These are phyloP conservation scores for silkworm (Bombyx mori) DNA, from an alignment of 1,140 invertebrate genomes.

Conservation along the genomic window DNA sequence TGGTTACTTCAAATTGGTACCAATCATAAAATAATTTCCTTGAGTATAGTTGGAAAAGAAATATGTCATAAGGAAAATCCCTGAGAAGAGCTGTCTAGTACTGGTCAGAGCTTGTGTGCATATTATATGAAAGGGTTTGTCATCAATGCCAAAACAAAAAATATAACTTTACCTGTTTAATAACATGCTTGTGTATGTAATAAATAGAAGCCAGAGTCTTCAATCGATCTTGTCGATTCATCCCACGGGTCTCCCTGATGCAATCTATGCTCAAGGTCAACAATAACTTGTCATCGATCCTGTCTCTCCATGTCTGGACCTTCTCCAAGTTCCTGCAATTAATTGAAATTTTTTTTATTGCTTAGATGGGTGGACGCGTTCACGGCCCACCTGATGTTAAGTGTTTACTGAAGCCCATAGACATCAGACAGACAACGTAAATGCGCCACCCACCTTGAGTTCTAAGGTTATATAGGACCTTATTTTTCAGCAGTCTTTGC, in stretches of 20 bases:
- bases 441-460: background rate
- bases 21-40: no score
- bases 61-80: no score
- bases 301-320: conserved; percentile 38
- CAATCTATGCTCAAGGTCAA: conserved; percentile 39
- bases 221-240: conserved; percentile 25
- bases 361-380: background rate
- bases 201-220: conserved; percentile 44
- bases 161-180: conserved; percentile 30
- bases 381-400: background rate
- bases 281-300: conserved; percentile 29
- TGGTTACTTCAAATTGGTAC: no score
- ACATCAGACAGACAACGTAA: background rate
- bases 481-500: no score
- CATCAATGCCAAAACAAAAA: no score
- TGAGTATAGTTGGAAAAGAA: no score
- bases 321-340: conserved; percentile 51
- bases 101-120: no score
- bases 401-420: background rate
- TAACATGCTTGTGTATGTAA: conserved; percentile 45
- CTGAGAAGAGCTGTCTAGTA: no score
- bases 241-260: conserved; percentile 28
- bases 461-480: no score
- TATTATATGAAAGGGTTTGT: no score
- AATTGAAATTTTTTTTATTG: background rate